A percentile compares a stretch with the other conserved stretches of the same genome.
Conservation (phyloP, 92 coral and sea anemone species). For the Bergia sp. region DNA sequence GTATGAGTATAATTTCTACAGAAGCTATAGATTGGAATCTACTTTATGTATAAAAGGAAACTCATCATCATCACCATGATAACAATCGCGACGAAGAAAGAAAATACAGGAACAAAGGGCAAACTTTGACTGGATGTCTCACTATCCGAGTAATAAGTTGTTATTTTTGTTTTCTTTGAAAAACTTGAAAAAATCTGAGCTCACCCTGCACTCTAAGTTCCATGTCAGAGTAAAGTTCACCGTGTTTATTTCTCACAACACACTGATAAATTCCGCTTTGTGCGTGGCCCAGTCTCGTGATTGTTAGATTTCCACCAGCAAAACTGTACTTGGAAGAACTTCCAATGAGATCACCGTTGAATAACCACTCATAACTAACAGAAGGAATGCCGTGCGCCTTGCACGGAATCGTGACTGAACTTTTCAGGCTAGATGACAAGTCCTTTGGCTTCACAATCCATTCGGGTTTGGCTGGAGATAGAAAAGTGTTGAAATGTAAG, state of each 20-base stretch:
- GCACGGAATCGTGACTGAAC: conserved; percentile 72
- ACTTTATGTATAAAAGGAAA: too few species aligned
- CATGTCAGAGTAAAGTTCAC: conserved; percentile 70
- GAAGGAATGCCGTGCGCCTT: conserved; percentile 79
- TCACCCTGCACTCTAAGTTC: conserved; percentile 65
- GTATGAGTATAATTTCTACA: too few species aligned
- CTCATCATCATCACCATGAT: too few species aligned
- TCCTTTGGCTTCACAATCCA: conserved; percentile 82
- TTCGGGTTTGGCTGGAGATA: conserved; percentile 78
- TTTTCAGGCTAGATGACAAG: conserved; percentile 71
- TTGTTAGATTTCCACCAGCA: conserved; percentile 69
- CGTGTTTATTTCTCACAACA: conserved; percentile 75
- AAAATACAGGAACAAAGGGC: too few species aligned
- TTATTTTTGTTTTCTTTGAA: neutral
- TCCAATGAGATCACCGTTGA: conserved; percentile 66
- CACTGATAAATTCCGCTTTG: conserved; percentile 97
- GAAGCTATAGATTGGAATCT: too few species aligned
- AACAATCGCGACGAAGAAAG: too few species aligned
- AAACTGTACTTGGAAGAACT: conserved; percentile 60
- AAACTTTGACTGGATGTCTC: neutral
- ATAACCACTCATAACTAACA: conserved; percentile 75
- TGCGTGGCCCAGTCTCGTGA: conserved; percentile 47
- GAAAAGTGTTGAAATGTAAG: neutral
- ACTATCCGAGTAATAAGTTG: neutral
- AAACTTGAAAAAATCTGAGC: neutral